Base-by-base conservation (phyloP, 2,888 invertebrate genomes). In the Mycalesis mineus region DNA sequence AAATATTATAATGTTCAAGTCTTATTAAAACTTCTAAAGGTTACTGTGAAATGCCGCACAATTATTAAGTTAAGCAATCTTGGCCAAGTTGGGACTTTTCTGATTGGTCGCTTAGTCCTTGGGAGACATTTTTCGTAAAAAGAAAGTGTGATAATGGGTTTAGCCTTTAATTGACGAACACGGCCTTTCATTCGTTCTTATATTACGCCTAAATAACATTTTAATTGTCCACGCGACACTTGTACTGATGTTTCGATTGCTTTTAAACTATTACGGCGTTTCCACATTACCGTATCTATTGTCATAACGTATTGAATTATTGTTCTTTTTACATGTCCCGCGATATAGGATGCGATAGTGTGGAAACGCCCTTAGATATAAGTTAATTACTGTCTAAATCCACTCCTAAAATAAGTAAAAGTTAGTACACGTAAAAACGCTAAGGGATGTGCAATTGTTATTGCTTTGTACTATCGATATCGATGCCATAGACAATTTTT, bases 381-480 rank as follows among this genome's bases (percentile, higher is more conserved):
- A 78, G 81, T 82, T 83, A 77, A 84, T 86, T 86, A 83, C 68
- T 81, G 87, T 82, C 86, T 87, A 82, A 86, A 88, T 84, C 86
- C 87, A 77, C 82, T 84, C 82, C 82, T 81, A 76, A 77, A 73
- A 72, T 80, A 80, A 80, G 67, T 77, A 78, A 78, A 78, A 78
- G 57, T 63, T 65, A 66, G 79, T 81, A 80, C 75, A 75, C 65
- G 68, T 84, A 84, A 82, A 83, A 71, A 75, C 68, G 75, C 73
- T 80, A 80, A 81, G 77, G 62, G 64, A 66, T 77, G 87, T 87
- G 88, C 87, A 87, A 87, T 88, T 88, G 88, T 87, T 86, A 74
- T 70, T 78, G 85, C 83, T 82, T 22, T 77, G 37, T 55, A 44
- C 40, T 33, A 63, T 65, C 59, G 44, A 50, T 49, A 41, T 36